Conservation (phyloP, 2,797 vertebrate species). For the Leptatherina wallacei region DNA sequence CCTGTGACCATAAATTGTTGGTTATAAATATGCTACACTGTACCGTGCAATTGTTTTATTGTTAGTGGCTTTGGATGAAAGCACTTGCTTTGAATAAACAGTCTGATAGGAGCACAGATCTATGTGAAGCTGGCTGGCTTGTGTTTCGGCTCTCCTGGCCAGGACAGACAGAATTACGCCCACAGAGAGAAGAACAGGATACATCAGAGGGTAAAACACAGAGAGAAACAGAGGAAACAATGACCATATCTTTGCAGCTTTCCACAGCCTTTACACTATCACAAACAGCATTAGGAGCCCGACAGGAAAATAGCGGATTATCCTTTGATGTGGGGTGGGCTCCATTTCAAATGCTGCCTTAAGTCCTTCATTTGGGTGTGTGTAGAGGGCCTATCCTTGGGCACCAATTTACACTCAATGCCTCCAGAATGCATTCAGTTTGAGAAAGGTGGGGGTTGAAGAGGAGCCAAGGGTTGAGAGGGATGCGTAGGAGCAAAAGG, state of each 20-base stretch:
- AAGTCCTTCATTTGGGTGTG: slow-evolving; percentile 75
- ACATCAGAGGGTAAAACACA: slow-evolving; percentile 42
- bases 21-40: slow-evolving; percentile 45
- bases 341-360: slow-evolving; percentile 79
- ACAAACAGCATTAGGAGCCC: slow-evolving; percentile 73
- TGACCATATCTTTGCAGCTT: slow-evolving; percentile 69
- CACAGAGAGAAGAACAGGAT: slow-evolving; percentile 39
- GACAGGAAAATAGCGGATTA: slow-evolving; percentile 79
- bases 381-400: slow-evolving; percentile 64
- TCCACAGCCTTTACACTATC: slow-evolving; percentile 66
- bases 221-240: slow-evolving; percentile 59
- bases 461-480: slow-evolving; percentile 48
- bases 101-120: slow-evolving; percentile 49
- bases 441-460: slow-evolving; percentile 25
- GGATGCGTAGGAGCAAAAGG: slow-evolving; percentile 47
- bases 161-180: slow-evolving; percentile 39
- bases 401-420: slow-evolving; percentile 73
- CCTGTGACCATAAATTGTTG: slow-evolving; percentile 49
- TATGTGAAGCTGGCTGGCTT: slow-evolving; percentile 47
- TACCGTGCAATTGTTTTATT: slow-evolving; percentile 57
- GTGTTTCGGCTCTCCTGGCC: slow-evolving; percentile 37
- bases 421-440: slow-evolving; percentile 62
- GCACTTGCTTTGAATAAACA: slow-evolving; percentile 59
- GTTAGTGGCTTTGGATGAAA: slow-evolving; percentile 68
- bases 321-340: slow-evolving; percentile 82